These are phyloP conservation scores for Neoaliturus tenellus DNA, from an alignment of 2,888 invertebrate genomes.

Conservation along the genomic window DNA sequence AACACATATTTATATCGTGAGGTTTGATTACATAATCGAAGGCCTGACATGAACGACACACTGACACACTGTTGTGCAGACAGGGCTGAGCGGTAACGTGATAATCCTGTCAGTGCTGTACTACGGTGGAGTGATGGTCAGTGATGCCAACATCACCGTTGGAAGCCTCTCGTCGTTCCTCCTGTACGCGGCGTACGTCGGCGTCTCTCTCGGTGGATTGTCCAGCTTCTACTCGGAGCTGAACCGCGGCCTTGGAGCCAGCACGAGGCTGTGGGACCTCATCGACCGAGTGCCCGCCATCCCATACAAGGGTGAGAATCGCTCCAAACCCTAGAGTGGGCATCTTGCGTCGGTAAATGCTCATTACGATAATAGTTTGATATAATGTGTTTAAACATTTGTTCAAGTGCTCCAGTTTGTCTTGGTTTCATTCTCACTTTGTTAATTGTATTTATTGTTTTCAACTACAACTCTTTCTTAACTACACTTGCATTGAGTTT, in stretches of 20 bases:
- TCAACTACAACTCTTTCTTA: too few species aligned
- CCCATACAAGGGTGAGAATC: constrained; percentile 78
- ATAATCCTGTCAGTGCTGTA: constrained; percentile 95
- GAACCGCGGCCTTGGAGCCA: constrained; percentile 95
- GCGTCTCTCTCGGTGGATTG: constrained; percentile 92
- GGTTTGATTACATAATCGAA: neutral
- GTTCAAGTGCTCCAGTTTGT: too few species aligned
- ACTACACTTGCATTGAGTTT: too few species aligned
- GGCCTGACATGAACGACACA: neutral
- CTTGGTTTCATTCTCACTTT: too few species aligned
- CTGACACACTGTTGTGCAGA: constrained; percentile 73
- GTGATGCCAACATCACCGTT: constrained; percentile 84
- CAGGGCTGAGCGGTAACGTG: constrained; percentile 92
- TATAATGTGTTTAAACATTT: too few species aligned
- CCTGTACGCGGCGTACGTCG: constrained; percentile 95
- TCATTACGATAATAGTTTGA: too few species aligned
- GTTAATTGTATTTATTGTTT: too few species aligned
- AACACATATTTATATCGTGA: too few species aligned
- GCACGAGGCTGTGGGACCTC: constrained; percentile 92
- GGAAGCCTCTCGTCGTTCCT: constrained; percentile 96
- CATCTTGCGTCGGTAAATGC: too few species aligned
- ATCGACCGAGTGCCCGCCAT: constrained; percentile 88
- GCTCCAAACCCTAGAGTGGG: too few species aligned
- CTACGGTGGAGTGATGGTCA: constrained; percentile 93
- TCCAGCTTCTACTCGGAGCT: constrained; percentile 95